Percentiles rank a stretch among this genome's conserved stretches.
phyloP scores from a whole-genome alignment of 2,888 invertebrate species.

The Exephanes ischioxanthus region DNA sequence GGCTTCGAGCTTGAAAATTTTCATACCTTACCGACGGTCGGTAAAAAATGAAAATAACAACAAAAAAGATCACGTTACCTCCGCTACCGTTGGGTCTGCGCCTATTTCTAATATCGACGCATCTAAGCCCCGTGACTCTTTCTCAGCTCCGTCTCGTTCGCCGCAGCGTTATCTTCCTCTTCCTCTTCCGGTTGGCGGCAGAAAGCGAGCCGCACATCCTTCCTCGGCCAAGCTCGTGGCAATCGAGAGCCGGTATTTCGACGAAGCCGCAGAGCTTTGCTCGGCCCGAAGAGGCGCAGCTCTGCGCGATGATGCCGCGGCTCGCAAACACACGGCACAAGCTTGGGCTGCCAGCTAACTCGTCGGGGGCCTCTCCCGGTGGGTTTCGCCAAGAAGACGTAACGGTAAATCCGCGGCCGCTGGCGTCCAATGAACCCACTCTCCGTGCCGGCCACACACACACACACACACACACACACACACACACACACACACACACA shows the following conservation, averaged over 20 bases:
- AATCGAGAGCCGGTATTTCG: constrained; percentile 70
- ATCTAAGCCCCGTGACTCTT: constrained; percentile 16
- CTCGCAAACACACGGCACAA: constrained; percentile 23
- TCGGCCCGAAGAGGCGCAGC: constrained; percentile 26
- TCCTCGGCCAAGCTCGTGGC: constrained; percentile 35
- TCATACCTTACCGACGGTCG: neutral
- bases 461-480: constrained; percentile 25
- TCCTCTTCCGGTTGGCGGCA: constrained; percentile 71
- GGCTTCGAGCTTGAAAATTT: constrained; percentile 13
- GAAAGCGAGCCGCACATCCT: constrained; percentile 43
- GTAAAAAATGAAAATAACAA: neutral
- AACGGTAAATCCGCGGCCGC: constrained; percentile 85
- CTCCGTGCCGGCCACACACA: constrained; percentile 75
- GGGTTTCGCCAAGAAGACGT: constrained; percentile 84
- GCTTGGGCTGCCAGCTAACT: constrained; percentile 57
- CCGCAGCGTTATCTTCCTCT: constrained; percentile 51
- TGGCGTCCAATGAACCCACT: constrained; percentile 85
- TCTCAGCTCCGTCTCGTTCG: constrained; percentile 18
- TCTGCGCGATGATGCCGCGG: constrained; percentile 6
- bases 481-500: neutral
- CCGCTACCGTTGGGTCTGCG: neutral
- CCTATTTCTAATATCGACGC: constrained; percentile 7
- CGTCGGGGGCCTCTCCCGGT: constrained; percentile 67
- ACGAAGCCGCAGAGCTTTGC: constrained; percentile 24
- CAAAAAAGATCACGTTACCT: neutral